A percentile compares a stretch with the other conserved stretches of the same genome.
phyloP scores from a whole-genome alignment of 1,140 invertebrate species.

The Drosophila nikananu region DNA sequence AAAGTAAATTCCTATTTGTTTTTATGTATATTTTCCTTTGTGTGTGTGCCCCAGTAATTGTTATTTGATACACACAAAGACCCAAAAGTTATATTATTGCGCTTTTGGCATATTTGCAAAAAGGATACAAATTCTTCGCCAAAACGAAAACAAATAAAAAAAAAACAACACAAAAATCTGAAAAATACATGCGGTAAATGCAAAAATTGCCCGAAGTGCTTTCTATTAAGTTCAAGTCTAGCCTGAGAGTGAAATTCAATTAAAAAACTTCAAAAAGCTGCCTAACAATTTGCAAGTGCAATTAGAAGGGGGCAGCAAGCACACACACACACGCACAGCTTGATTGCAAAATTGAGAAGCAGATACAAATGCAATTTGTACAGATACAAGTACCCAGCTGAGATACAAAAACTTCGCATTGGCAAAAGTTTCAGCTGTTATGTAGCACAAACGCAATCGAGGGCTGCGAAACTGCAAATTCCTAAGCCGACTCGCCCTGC shows the following conservation, averaged over 20 bases:
- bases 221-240: neutral
- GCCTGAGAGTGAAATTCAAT: conserved; percentile 41
- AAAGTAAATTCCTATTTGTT: conserved; percentile 40
- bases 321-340: conserved; percentile 4
- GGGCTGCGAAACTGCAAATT: conserved; percentile 1
- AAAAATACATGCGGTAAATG: neutral
- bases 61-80: conserved; percentile 50
- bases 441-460: conserved; percentile 31
- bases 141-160: neutral
- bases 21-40: conserved; percentile 8
- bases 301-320: conserved; percentile 24
- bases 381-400: conserved; percentile 32
- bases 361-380: conserved; percentile 29
- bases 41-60: conserved; percentile 23
- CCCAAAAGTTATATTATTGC: conserved; percentile 35
- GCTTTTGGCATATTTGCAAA: conserved; percentile 28
- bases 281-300: conserved; percentile 46
- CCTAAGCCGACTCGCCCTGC: neutral
- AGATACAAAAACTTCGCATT: conserved; percentile 47
- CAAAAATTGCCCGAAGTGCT: neutral
- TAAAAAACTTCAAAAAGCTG: conserved; percentile 43
- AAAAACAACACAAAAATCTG: neutral
- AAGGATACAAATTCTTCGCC: conserved; percentile 1
- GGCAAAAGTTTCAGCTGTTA: conserved; percentile 38
- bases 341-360: conserved; percentile 30